Percentiles rank a stretch among this genome's conserved stretches.
phyloP scores from a whole-genome alignment of 2,797 vertebrate genomes.

The Alfaro cultratus region DNA sequence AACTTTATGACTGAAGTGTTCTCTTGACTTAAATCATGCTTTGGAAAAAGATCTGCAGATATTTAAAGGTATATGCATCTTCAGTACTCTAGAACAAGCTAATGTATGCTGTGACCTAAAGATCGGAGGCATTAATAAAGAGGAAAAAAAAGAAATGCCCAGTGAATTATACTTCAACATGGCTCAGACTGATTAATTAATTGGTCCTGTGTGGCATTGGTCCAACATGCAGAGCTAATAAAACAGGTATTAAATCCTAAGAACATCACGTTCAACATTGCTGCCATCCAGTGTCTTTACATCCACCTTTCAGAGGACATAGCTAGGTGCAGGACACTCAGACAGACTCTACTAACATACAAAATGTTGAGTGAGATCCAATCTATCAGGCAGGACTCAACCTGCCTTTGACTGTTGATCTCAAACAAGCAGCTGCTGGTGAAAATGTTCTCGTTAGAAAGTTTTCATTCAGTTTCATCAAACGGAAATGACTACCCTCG shows the following conservation, averaged over 20 bases:
- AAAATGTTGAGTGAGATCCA: constrained; percentile 14
- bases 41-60: not conserved
- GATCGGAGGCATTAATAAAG: not conserved
- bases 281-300: not conserved
- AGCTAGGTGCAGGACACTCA: not conserved
- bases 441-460: constrained; percentile 33
- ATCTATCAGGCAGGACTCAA: constrained; percentile 2
- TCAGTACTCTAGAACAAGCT: constrained; percentile 25
- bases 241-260: not conserved
- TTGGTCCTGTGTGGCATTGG: not conserved
- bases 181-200: not conserved
- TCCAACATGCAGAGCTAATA: constrained; percentile 17
- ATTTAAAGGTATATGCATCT: not conserved
- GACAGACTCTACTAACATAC: constrained; percentile 20
- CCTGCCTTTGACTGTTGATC: not conserved
- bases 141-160: not conserved
- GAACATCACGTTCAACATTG: not conserved
- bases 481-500: constrained; percentile 22
- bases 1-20: not conserved
- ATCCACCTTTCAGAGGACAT: not conserved
- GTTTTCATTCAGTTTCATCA: constrained; percentile 14
- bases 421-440: constrained; percentile 60
- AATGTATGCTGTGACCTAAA: not conserved
- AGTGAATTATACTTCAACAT: not conserved
- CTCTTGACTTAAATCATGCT: not conserved